Percentiles rank a stretch among this genome's conserved stretches.
Conservation (phyloP, 2,888 invertebrate species). For the Arge pagana region DNA sequence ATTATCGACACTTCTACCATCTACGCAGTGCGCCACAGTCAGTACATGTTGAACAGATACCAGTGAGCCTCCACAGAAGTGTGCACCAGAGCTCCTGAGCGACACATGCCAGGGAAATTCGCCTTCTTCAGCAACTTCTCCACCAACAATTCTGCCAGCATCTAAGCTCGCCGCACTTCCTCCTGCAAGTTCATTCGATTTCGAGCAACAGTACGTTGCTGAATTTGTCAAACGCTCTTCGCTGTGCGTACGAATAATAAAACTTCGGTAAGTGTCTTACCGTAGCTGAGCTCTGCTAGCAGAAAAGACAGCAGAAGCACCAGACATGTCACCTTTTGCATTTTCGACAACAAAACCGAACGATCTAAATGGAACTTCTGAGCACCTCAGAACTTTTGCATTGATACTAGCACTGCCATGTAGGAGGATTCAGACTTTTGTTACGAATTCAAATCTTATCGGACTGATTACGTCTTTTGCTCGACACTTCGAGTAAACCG, state of each 20-base stretch:
- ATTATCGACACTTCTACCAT: neutral
- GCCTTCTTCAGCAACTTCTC: conserved; percentile 28
- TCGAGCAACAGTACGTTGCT: neutral
- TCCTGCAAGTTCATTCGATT: neutral
- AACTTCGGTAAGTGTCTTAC: too few species aligned
- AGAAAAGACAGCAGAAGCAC: neutral
- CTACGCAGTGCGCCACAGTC: conserved; percentile 27
- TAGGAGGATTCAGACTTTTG: neutral
- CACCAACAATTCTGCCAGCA: conserved; percentile 38
- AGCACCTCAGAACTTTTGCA: neutral
- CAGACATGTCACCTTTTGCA: neutral
- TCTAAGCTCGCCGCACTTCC: too few species aligned
- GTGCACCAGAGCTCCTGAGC: conserved; percentile 27
- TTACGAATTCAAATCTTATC: conserved; percentile 2
- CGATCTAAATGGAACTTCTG: neutral
- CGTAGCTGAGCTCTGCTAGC: neutral
- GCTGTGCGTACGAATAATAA: too few species aligned
- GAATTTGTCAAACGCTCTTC: neutral
- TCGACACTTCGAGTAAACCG: too few species aligned
- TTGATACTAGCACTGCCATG: neutral
- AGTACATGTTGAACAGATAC: conserved; percentile 19
- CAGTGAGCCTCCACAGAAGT: conserved; percentile 25
- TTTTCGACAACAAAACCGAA: neutral
- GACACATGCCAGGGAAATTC: conserved; percentile 34
- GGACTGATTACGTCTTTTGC: too few species aligned